These are phyloP conservation scores for Kryptopterus vitreolus DNA, from an alignment of 2,797 vertebrate species.

Conservation along the genomic window DNA sequence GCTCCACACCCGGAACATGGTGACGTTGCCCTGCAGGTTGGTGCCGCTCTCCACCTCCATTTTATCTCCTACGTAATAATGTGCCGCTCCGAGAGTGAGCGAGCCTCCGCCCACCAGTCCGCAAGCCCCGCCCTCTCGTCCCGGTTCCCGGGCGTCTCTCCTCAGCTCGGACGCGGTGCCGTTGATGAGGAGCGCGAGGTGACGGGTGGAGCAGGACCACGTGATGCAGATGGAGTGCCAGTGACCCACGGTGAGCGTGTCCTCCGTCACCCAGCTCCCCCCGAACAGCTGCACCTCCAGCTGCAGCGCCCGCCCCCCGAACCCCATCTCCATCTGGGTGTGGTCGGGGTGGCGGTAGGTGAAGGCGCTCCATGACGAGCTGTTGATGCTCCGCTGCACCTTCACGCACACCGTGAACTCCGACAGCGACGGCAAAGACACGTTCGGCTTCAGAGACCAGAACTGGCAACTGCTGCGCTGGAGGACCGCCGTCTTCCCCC, in stretches of 20 bases:
- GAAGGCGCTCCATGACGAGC: slow-evolving; percentile 66
- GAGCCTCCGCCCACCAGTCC: slow-evolving; percentile 63
- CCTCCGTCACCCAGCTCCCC: slow-evolving; percentile 50
- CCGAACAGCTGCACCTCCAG: slow-evolving; percentile 70
- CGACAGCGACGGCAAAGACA: slow-evolving; percentile 62
- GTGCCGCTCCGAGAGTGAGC: slow-evolving; percentile 68
- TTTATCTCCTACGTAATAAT: slow-evolving; percentile 29
- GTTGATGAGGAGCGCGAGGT: slow-evolving; percentile 66
- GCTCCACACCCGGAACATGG: slow-evolving; percentile 75
- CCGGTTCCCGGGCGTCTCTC: accelerated
- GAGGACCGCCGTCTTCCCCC: slow-evolving; percentile 68
- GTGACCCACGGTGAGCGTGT: neutral
- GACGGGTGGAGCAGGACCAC: slow-evolving; percentile 59
- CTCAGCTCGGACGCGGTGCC: slow-evolving; percentile 34
- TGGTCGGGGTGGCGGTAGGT: slow-evolving; percentile 64
- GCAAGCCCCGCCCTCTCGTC: neutral
- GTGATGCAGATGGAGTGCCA: slow-evolving; percentile 75
- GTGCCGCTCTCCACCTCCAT: slow-evolving; percentile 25
- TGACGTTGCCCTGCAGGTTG: slow-evolving; percentile 58
- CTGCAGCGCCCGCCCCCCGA: slow-evolving; percentile 41
- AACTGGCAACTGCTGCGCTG: slow-evolving; percentile 41
- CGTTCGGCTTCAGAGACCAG: slow-evolving; percentile 61
- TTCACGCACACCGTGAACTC: slow-evolving; percentile 71
- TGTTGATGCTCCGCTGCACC: slow-evolving; percentile 58
- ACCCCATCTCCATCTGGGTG: slow-evolving; percentile 62